Conservation (phyloP, 2,888 invertebrate genomes). For the Eudasyphora cyanicolor region DNA sequence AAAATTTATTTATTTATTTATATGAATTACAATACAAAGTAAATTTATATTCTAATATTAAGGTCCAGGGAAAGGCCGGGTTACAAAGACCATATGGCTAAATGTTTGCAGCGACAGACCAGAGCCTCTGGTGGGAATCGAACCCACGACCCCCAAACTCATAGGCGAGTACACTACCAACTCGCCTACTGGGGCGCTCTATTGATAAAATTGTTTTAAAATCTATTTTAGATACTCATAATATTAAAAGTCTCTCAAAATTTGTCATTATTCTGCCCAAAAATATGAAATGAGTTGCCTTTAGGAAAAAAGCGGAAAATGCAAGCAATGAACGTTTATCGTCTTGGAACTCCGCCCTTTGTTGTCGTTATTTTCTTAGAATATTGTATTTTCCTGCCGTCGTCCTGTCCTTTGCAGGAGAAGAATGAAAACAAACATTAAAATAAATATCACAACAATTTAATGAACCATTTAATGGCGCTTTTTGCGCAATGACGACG, state of each 20-base stretch:
- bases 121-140: no score
- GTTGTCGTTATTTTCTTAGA: constrained; percentile 33
- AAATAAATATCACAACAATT: constrained; percentile 65
- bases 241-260: constrained; percentile 10
- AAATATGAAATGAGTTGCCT: not conserved
- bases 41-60: no score
- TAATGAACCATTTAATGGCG: constrained; percentile 64
- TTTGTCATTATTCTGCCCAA: constrained; percentile 35
- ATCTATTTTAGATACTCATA: not conserved
- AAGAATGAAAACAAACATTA: constrained; percentile 34
- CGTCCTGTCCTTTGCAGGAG: not conserved
- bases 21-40: no score
- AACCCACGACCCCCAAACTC: no score
- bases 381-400: constrained; percentile 20
- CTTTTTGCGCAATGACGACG: constrained; percentile 52
- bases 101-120: no score
- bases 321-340: constrained; percentile 36
- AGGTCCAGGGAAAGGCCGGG: no score
- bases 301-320: constrained; percentile 22
- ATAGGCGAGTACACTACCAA: no score
- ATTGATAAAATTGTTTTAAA: not conserved
- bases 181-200: not conserved
- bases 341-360: not conserved
- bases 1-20: no score
- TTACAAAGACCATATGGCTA: no score